phyloP scores from a whole-genome alignment of 2,797 vertebrate species.

The Petrocephalus sullivani region DNA sequence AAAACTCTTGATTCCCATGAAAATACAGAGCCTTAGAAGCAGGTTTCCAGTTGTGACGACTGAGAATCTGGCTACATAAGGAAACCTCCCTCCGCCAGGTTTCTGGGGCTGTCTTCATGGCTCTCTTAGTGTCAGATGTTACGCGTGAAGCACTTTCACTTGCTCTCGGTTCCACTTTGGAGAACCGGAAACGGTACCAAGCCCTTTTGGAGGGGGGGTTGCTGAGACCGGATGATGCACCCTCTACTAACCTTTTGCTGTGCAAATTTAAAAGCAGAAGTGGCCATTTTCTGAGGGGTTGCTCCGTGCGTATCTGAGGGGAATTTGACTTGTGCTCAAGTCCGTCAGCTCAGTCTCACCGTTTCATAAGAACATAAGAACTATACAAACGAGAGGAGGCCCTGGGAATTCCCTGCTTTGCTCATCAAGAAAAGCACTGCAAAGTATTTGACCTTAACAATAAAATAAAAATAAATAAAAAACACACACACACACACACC shows the following conservation, averaged over 20 bases:
- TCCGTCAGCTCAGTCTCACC: neutral
- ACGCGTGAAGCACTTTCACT: neutral
- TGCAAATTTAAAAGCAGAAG: neutral
- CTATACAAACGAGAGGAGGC: no score
- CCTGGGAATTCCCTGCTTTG: slow-evolving; percentile 27
- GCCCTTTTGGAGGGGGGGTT: neutral
- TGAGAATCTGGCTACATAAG: neutral
- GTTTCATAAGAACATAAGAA: slow-evolving; percentile 4
- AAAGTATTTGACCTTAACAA: slow-evolving; percentile 15
- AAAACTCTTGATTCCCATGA: neutral
- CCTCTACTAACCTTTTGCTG: neutral
- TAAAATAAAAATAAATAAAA: neutral
- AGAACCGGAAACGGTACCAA: neutral
- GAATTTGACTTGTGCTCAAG: slow-evolving; percentile 12
- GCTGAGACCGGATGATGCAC: neutral
- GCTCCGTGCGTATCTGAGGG: neutral
- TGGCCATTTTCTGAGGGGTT: neutral
- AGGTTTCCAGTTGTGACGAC: neutral
- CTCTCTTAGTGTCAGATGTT: neutral
- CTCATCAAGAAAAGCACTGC: slow-evolving; percentile 11
- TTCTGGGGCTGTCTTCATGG: no score
- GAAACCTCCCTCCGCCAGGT: neutral
- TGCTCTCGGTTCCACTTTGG: neutral
- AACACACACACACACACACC: neutral
- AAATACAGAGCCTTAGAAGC: neutral